Percentiles rank a stretch among this genome's conserved stretches.
Conservation (phyloP, 2,113 vertebrate species). For the Thunnus thynnus region DNA sequence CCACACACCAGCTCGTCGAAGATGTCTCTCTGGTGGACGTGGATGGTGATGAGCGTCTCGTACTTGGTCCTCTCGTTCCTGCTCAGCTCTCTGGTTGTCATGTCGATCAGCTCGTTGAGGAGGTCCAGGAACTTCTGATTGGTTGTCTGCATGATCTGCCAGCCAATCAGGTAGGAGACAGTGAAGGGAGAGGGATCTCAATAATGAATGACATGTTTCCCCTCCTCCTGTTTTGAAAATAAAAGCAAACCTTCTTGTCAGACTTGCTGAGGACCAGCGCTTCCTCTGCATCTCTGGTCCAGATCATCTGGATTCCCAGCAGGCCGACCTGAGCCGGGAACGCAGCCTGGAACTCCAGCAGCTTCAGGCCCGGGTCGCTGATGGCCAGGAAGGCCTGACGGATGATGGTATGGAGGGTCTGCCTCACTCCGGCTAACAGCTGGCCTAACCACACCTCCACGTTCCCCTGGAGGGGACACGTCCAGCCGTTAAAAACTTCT, state of each 20-base stretch:
- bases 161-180: not conserved
- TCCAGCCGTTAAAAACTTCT: too few species aligned
- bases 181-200: not conserved
- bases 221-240: not conserved
- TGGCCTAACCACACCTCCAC: constrained; percentile 88
- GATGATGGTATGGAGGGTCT: constrained; percentile 87
- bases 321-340: constrained; percentile 93
- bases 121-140: constrained; percentile 92
- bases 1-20: constrained; percentile 91
- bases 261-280: constrained; percentile 88
- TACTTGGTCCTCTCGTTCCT: constrained; percentile 92
- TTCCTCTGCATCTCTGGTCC: constrained; percentile 91
- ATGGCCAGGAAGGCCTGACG: constrained; percentile 83
- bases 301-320: constrained; percentile 92
- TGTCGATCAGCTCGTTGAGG: constrained; percentile 89
- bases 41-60: constrained; percentile 94
- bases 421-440: constrained; percentile 84
- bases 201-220: too few species aligned
- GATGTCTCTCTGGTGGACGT: constrained; percentile 95
- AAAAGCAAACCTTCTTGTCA: constrained; percentile 85
- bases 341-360: constrained; percentile 86
- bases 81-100: constrained; percentile 89
- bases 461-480: constrained; percentile 79
- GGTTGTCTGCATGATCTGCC: constrained; percentile 88
- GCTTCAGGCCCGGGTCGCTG: constrained; percentile 79